These are phyloP conservation scores for Chloroceryle inda DNA, from an alignment of 2,797 vertebrate species.

Conservation along the genomic window DNA sequence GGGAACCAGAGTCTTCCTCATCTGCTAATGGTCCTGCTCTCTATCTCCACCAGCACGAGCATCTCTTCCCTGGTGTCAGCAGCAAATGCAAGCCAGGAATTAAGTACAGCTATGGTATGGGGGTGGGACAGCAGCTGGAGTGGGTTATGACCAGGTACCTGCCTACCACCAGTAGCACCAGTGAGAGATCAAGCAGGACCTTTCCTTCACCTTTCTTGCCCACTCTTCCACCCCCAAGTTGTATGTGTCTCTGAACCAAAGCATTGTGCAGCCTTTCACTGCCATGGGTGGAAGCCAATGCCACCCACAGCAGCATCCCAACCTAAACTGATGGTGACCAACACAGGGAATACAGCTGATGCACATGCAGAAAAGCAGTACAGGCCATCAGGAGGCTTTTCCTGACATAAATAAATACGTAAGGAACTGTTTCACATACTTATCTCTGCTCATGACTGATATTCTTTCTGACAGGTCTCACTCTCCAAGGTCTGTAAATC, in stretches of 20 bases:
- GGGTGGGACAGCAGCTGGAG: neutral
- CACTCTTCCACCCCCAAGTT: neutral
- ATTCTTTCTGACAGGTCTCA: neutral
- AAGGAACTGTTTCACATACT: neutral
- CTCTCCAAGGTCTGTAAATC: neutral
- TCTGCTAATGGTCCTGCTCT: neutral
- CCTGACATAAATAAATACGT: neutral
- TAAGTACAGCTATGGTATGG: neutral
- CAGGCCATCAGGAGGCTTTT: neutral
- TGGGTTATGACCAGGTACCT: neutral
- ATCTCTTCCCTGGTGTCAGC: neutral
- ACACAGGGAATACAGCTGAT: neutral
- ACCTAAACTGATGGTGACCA: neutral
- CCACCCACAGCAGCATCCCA: neutral
- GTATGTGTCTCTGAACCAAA: neutral
- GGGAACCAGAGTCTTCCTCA: neutral
- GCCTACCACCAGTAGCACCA: neutral
- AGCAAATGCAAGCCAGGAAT: neutral
- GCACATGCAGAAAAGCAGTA: neutral
- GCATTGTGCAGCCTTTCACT: fast-evolving
- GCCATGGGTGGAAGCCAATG: neutral
- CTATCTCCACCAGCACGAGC: neutral
- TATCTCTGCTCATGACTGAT: neutral
- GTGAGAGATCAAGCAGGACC: neutral
- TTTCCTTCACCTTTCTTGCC: neutral